Base-by-base conservation (phyloP, 92 coral and sea anemone genomes). In the Siderastrea siderea region DNA sequence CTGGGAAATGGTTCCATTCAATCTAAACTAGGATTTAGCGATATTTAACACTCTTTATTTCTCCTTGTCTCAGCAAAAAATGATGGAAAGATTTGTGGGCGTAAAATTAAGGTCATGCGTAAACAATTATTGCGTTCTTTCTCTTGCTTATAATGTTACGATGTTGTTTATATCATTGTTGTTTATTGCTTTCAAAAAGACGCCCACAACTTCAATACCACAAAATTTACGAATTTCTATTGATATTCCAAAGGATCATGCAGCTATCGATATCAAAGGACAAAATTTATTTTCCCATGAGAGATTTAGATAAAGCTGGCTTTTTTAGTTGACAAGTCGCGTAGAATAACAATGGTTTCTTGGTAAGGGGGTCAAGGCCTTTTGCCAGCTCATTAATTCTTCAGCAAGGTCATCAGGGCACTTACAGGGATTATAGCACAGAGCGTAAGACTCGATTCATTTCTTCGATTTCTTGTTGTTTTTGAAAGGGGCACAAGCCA, bases 321-420 rank as follows among this genome's bases (percentile, higher is more conserved):
- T 50, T 13, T 47, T 71, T 47, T 47, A 8, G 53, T 48, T 71
- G 75, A 48, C 75, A 16, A 15, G 17, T 10, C 3, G 55, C 75
- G 7, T 17, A 71, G 45, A 10, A 47, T 47, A 71, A 71, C 55
- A 71, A 71, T 71, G 55, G 73, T 7, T 14, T 48, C 8, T 71
- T 47, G 7, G 55, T 5, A 3, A 48, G 74, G 46, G 47, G 72
- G 15, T 68, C 15, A 4, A 68, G 74, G 49, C 52, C 52, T 5
- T 47, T 71, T 71, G 55, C 75, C 75, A 71, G 48, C 43, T 47
- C 26, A 71, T 71, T 71, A 71, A 71, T 71, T 71, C 75, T 48
- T 50, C 75, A 15, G 52, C 5, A 6, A 47, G 55, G 75, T 71
- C 55, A 48, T 5, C 10, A 26, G 38, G 38, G 70, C 47, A 65